Evolutionary conservation across 1,140 invertebrate species (phyloP), one percentile per base, ranked within the genome.

Genomic region (Drosophila pandora): DNA sequence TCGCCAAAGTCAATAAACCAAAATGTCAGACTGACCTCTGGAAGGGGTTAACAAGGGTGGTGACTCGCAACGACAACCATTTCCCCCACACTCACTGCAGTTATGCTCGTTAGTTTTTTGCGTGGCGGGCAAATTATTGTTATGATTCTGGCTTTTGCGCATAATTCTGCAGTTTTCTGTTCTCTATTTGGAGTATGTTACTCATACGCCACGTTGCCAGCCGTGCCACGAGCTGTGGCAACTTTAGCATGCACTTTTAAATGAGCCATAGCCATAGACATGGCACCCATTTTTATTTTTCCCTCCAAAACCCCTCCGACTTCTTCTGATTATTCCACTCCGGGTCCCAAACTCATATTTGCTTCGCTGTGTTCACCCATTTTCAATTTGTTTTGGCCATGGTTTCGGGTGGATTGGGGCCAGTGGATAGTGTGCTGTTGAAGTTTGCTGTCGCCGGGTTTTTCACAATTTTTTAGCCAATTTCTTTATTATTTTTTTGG

Each of bases 1-100:
- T 83, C 78, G 83, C 79, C 68, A 87, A 83, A 88, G 83, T 88
- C 83, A 88, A 88, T 88, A 88, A 88, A 88, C 79, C 64, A 88
- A 83, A 88, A 76, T 83, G 83, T 83, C 84, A 76, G 82, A 41
- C 48, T 43, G 64, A 21, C 17, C 47, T 12, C 10, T 12, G 32
- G 17, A 41, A 32, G 12, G 39, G 28, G 41, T n/a, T 4, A 21
- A n/a, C 30, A 41, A 62, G 45, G 49, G 28, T 43, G 60, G 25
- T 48, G 49, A 17, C 39, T 56, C 63, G 54, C 10, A 73, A 63
- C 65, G 69, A 64, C 48, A 47, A 12, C 30, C 23, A 54, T 23
- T 58, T 13, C 25, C 28, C 30, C 43, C 73, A 64, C 69, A 81
- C 73, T 67, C 70, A 48, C 43, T 77, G 74, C 69, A 81, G 77